Conservation (phyloP, 2,888 invertebrate genomes). For the Laothoe populi region DNA sequence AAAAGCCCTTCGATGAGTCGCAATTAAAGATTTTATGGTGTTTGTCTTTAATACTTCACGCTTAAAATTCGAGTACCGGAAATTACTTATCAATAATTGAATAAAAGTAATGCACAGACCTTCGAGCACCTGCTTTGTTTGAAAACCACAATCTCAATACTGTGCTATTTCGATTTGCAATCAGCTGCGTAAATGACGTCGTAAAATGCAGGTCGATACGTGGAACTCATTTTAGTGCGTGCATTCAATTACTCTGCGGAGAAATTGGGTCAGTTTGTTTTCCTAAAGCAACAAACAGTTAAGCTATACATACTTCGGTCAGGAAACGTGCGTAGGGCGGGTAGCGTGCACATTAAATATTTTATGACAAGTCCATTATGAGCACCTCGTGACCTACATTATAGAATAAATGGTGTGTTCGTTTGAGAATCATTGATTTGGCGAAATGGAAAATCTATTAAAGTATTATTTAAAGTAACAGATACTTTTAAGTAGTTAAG, state of each 20-base stretch:
- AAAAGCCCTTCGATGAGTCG: not conserved
- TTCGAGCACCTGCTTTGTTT: not conserved
- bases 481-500: too few relatives aligned
- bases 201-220: slow-evolving; percentile 5
- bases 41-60: not conserved
- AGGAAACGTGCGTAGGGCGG: not conserved
- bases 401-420: not conserved
- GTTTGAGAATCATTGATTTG: not conserved
- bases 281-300: slow-evolving; percentile 3
- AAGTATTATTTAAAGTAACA: too few relatives aligned
- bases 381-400: slow-evolving; percentile 7
- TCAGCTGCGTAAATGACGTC: not conserved
- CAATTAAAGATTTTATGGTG: not conserved
- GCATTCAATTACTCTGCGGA: slow-evolving; percentile 7
- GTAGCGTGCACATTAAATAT: slow-evolving; percentile 9
- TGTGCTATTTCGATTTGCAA: slow-evolving; percentile 20
- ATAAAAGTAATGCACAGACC: not conserved
- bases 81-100: slow-evolving; percentile 1
- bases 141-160: not conserved
- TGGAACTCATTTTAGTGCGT: slow-evolving; percentile 15
- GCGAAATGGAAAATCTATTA: too few relatives aligned
- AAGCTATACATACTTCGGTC: not conserved
- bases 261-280: slow-evolving; percentile 26
- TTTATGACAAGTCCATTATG: slow-evolving; percentile 1
- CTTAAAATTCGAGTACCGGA: not conserved